These are phyloP conservation scores for Coturnix japonica DNA, from an alignment of 2,113 vertebrate species.

Conservation along the genomic window DNA sequence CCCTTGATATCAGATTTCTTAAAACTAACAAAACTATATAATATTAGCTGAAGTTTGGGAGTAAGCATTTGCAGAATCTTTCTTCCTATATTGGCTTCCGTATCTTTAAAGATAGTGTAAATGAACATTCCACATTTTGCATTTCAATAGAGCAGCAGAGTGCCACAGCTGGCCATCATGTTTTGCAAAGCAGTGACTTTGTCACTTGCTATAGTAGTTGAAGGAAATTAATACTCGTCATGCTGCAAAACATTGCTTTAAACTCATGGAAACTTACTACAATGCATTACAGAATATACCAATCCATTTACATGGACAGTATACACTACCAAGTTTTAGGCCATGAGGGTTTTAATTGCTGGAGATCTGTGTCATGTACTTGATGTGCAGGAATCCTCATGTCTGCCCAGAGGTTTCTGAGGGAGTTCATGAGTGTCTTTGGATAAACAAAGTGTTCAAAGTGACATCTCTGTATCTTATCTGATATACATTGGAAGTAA, in stretches of 20 bases:
- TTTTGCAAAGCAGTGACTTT: not conserved
- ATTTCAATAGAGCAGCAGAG: not conserved
- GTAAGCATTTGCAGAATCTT: not conserved
- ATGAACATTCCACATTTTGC: not conserved
- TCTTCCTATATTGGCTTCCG: not conserved
- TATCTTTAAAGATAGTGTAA: not conserved
- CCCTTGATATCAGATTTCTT: not conserved
- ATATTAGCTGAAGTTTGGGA: not conserved
- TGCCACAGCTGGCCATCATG: not conserved
- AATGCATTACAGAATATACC: not conserved
- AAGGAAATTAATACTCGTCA: not conserved
- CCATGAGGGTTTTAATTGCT: not conserved
- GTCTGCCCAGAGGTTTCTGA: not conserved
- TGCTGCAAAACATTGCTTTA: not conserved
- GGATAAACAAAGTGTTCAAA: not conserved
- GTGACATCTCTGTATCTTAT: not conserved
- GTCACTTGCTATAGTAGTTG: not conserved
- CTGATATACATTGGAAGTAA: not conserved
- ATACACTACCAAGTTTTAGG: not conserved
- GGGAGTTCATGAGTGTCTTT: not conserved
- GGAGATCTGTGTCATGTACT: not conserved
- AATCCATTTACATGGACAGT: not conserved
- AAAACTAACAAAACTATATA: not conserved
- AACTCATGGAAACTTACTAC: not conserved
- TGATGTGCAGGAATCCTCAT: not conserved